phyloP scores from a whole-genome alignment of 2,113 vertebrate species.

The Salvelinus namaycush region DNA sequence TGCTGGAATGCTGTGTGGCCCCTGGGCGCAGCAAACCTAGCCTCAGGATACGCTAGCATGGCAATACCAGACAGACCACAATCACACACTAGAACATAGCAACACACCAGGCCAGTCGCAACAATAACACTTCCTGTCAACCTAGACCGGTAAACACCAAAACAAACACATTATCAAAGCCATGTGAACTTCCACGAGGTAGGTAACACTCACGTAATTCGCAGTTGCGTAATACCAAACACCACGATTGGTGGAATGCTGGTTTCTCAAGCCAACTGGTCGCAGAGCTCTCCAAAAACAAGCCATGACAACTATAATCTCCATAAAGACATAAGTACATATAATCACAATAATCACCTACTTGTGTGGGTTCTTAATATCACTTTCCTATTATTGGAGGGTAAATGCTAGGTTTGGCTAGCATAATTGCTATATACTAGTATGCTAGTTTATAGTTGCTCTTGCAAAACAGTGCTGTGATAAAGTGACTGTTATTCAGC shows the following conservation, averaged over 20 bases:
- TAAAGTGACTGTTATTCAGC: conserved; percentile 44
- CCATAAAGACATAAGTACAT: conserved; percentile 23
- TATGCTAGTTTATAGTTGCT: conserved; percentile 18
- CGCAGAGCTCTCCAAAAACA: conserved; percentile 11
- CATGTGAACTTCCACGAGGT: not conserved
- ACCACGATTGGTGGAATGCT: not conserved
- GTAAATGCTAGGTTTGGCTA: conserved; percentile 16
- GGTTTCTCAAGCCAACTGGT: not conserved
- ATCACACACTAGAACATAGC: conserved; percentile 17
- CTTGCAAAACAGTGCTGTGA: conserved; percentile 27
- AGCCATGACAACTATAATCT: conserved; percentile 29
- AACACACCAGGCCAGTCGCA: conserved; percentile 21
- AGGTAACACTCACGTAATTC: not conserved
- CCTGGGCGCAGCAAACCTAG: conserved; percentile 16
- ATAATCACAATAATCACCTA: conserved; percentile 38
- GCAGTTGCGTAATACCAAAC: too few relatives aligned
- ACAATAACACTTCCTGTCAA: not conserved
- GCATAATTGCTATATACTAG: conserved; percentile 13
- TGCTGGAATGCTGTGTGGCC: not conserved
- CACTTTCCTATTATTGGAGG: conserved; percentile 14
- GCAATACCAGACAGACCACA: conserved; percentile 16
- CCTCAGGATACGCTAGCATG: conserved; percentile 6
- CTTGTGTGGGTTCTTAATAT: conserved; percentile 15
- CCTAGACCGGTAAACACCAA: not conserved
- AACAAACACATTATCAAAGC: not conserved